phyloP scores from a whole-genome alignment of 2,113 vertebrate genomes.

The Thinocorus orbignyianus region DNA sequence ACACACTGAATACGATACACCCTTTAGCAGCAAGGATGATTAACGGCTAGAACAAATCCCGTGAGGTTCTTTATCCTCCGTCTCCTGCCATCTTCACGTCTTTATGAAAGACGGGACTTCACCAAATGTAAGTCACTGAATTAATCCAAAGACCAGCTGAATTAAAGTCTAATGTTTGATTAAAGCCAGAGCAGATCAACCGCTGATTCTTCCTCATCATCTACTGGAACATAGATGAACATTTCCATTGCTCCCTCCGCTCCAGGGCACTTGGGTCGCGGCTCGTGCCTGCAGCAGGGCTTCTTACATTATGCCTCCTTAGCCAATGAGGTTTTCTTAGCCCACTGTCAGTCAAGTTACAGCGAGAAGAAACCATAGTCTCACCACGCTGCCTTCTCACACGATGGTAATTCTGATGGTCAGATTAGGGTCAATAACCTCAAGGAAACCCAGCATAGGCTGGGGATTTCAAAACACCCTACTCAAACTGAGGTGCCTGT shows the following conservation, averaged over 20 bases:
- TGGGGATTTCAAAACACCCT: not conserved
- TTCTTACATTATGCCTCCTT: not conserved
- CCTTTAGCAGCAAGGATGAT: not conserved
- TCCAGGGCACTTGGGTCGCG: not conserved
- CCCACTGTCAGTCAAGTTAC: not conserved
- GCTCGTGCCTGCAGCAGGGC: not conserved
- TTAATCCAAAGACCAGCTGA: not conserved
- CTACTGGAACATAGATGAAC: not conserved
- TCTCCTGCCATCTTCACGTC: not conserved
- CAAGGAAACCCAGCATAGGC: not conserved
- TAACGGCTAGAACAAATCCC: not conserved
- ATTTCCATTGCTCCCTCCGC: not conserved
- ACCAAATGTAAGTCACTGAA: not conserved
- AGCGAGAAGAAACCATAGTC: not conserved
- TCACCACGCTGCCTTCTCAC: not conserved
- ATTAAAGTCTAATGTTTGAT: not conserved
- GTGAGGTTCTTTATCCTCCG: not conserved
- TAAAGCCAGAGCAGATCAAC: not conserved
- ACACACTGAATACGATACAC: not conserved
- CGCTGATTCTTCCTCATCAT: not conserved
- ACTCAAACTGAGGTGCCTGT: not conserved
- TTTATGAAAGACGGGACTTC: slow-evolving; percentile 9
- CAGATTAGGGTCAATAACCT: not conserved
- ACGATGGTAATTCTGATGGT: not conserved
- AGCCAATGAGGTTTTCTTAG: not conserved